These are phyloP conservation scores for Pyxicephalus adspersus DNA, from an alignment of 2,113 vertebrate genomes.

Conservation along the genomic window DNA sequence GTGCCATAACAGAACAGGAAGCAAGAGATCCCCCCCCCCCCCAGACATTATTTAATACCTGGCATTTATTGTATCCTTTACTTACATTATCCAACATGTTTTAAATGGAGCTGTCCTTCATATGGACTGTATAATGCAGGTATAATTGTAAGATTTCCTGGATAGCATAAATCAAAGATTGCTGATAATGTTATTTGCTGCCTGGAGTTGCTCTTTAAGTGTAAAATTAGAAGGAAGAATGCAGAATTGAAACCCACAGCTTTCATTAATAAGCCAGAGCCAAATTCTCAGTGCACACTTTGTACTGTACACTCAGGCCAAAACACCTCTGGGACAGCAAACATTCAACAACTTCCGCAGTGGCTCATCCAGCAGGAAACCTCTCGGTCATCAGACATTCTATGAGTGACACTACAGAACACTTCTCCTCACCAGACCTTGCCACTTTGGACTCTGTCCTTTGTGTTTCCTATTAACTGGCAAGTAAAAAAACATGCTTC, in stretches of 20 bases:
- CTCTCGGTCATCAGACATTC: not conserved
- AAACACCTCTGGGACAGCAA: slow-evolving; percentile 43
- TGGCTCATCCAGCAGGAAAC: slow-evolving; percentile 26
- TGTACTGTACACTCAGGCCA: slow-evolving; percentile 5
- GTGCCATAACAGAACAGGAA: no score
- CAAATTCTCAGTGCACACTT: slow-evolving; percentile 20
- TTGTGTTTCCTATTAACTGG: slow-evolving; percentile 11
- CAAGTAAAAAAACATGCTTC: not conserved
- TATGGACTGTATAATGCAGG: no score
- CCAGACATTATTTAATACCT: no score
- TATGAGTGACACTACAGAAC: slow-evolving; percentile 4
- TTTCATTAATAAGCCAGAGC: slow-evolving; percentile 7
- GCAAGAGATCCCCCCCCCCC: no score
- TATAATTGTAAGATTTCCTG: no score
- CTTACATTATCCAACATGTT: no score
- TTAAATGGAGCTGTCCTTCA: no score
- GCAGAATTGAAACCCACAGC: slow-evolving; percentile 6
- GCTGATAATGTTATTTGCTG: no score
- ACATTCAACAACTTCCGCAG: slow-evolving; percentile 3
- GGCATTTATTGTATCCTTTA: no score
- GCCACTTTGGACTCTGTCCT: slow-evolving; percentile 17
- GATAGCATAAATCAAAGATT: no score
- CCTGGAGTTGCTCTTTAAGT: no score
- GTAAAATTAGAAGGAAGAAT: not conserved
- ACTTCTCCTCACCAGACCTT: not conserved